These are phyloP conservation scores for Harpalus rufipes DNA, from an alignment of 2,888 invertebrate genomes.

Conservation along the genomic window DNA sequence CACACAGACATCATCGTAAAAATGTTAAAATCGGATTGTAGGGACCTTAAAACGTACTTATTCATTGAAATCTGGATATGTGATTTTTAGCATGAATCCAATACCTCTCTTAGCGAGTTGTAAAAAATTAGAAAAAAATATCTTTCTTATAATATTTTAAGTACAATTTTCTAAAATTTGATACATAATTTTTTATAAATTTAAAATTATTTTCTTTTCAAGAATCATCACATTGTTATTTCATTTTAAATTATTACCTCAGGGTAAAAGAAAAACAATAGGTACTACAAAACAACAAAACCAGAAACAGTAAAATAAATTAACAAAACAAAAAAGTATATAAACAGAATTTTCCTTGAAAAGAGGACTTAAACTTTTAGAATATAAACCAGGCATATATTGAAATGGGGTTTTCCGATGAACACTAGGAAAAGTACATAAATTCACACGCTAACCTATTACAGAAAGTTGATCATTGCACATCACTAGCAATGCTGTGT, in stretches of 20 bases:
- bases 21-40: too few relatives aligned
- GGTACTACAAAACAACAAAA: slow-evolving; percentile 12
- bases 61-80: too few relatives aligned
- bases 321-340: not conserved
- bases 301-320: slow-evolving; percentile 12
- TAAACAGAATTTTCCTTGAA: not conserved
- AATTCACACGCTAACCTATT: too few relatives aligned
- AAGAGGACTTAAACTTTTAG: not conserved
- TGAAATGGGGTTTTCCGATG: too few relatives aligned
- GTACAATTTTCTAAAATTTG: not conserved
- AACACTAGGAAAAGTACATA: too few relatives aligned
- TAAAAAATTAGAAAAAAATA: too few relatives aligned
- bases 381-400: not conserved
- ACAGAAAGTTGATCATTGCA: too few relatives aligned
- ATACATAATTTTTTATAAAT: not conserved
- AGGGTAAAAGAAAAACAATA: not conserved
- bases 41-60: too few relatives aligned
- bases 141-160: not conserved
- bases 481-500: too few relatives aligned
- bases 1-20: too few relatives aligned
- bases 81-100: too few relatives aligned
- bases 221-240: not conserved
- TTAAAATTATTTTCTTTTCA: not conserved
- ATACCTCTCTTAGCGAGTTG: too few relatives aligned
- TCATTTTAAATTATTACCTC: slow-evolving; percentile 15